Base-by-base conservation (phyloP, 35 echinoderm and acorn worm species). In the Apostichopus japonicus region DNA sequence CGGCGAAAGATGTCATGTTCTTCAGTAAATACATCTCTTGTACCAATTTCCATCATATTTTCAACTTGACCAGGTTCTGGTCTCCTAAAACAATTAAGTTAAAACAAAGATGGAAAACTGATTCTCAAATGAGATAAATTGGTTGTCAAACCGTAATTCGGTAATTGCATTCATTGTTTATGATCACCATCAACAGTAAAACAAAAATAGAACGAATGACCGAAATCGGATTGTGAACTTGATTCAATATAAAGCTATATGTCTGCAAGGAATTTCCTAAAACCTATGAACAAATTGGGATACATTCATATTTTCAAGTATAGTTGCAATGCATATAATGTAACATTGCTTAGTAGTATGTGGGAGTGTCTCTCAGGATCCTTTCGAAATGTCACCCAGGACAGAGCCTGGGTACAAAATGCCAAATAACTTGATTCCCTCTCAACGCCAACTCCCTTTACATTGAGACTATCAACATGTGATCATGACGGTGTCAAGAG, bases 1-100 rank as follows among this genome's bases (percentile, higher is more conserved):
- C 56, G 51, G 52, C 95, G 93, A 65, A 96, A 96, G 14, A 96
- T 93, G 79, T 93, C 92, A 84, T 93, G 92, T 63, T 96, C 92
- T 84, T 96, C 95, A 10, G 75, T 90, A 70, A 96, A 91, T 63
- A 96, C 54, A 44, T 73, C 56, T 59, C 92, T 93, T 9, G 77
- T 90, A 17, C 95, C 95, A 91, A 96, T 96, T 79, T 96, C 95
- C 51, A 91, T 82, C 87, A 96, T 55, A 53, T 76, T 83, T 8
- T 78, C 86, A 6, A 79, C 94, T 59, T 95, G 94, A 14, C 92
- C 87, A 8, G 79, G 88, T 51, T 90, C 78, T 15, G 87, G 94
- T 80, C 94, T 79, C 65, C 86, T 89, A 15, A 44, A 44, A 44
- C 63, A 19, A 67, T 11, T 67, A 67, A 67, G 19, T 19, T 15